phyloP scores from a whole-genome alignment of 2,888 invertebrate genomes.

The Linnaemya vulpina region DNA sequence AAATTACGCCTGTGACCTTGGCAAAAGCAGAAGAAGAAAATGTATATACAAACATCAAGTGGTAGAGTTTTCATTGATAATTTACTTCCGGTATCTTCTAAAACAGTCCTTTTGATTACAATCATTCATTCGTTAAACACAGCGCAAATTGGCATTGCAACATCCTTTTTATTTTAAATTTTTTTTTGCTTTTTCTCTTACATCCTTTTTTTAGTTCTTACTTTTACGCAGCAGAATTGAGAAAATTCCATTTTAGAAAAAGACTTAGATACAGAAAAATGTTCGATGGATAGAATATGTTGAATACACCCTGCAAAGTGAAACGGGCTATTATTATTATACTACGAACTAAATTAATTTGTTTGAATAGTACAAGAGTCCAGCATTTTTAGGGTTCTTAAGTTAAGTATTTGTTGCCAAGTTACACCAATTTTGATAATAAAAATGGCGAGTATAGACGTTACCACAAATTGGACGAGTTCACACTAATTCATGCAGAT shows the following conservation, averaged over 20 bases:
- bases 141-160: slow-evolving; percentile 35
- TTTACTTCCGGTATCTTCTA: slow-evolving; percentile 65
- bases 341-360: no score
- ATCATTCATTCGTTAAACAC: slow-evolving; percentile 51
- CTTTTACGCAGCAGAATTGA: not conserved
- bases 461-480: no score
- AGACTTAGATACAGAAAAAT: not conserved
- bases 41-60: slow-evolving; percentile 13
- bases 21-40: not conserved
- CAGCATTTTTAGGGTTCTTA: no score
- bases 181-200: not conserved
- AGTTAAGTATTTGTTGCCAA: no score
- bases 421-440: no score
- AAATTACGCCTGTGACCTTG: slow-evolving; percentile 41
- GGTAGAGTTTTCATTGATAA: slow-evolving; percentile 47
- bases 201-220: not conserved
- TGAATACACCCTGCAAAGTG: not conserved
- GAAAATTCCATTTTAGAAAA: slow-evolving; percentile 8
- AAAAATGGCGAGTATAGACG: no score
- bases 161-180: slow-evolving; percentile 9
- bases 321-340: no score
- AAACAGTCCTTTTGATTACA: slow-evolving; percentile 45
- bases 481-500: no score
- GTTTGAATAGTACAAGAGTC: no score
- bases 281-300: not conserved